These are phyloP conservation scores for Onychostruthus taczanowskii DNA, from an alignment of 2,113 vertebrate species.

Conservation along the genomic window DNA sequence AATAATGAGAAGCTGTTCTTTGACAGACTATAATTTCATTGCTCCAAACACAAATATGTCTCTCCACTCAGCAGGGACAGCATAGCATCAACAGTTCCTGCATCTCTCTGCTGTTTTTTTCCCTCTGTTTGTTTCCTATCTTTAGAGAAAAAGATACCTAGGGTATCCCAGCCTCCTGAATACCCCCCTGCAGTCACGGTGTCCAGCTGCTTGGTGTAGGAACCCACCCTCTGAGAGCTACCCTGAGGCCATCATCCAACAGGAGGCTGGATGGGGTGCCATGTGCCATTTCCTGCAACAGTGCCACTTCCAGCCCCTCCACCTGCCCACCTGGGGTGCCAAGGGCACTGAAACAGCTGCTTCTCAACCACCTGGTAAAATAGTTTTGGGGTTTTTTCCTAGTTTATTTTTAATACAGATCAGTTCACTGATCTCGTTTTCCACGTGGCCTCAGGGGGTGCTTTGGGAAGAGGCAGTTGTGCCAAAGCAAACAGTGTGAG, in stretches of 20 bases:
- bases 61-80: not conserved
- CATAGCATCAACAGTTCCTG: not conserved
- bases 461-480: not conserved
- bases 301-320: not conserved
- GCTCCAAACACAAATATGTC: not conserved
- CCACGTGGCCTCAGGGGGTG: not conserved
- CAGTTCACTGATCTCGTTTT: not conserved
- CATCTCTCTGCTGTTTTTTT: not conserved
- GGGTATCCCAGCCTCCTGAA: not conserved
- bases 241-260: not conserved
- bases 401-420: not conserved
- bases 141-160: not conserved
- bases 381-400: not conserved
- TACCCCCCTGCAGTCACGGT: accelerated
- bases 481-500: not conserved
- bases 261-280: not conserved
- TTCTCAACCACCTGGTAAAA: not conserved
- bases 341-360: not conserved
- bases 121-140: not conserved
- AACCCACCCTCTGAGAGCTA: not conserved
- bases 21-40: not conserved
- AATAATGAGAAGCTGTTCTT: not conserved
- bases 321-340: not conserved
- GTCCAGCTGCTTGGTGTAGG: not conserved
- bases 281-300: not conserved